These are phyloP conservation scores for Tetramorium simillimum DNA, from an alignment of 1,140 invertebrate species.

Conservation along the genomic window DNA sequence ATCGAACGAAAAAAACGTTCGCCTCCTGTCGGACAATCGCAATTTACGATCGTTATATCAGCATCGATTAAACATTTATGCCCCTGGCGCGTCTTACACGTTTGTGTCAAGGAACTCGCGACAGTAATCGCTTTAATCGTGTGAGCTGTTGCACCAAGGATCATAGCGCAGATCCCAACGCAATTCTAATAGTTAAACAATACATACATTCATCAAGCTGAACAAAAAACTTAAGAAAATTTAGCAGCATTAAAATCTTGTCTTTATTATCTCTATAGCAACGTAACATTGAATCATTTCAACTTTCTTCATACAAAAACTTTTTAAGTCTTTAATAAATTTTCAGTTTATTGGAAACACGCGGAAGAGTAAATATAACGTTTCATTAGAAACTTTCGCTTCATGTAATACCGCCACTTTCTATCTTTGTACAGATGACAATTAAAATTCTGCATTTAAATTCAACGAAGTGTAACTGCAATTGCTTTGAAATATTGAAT, in stretches of 20 bases:
- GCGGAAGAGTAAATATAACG: neutral
- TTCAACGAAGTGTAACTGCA: neutral
- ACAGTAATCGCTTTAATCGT: constrained; percentile 52
- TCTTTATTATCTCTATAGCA: neutral
- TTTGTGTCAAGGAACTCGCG: constrained; percentile 66
- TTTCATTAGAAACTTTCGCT: neutral
- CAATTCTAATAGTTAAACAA: neutral
- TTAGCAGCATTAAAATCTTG: neutral
- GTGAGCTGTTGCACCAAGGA: constrained; percentile 1
- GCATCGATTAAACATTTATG: constrained; percentile 69
- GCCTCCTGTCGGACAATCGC: constrained; percentile 20
- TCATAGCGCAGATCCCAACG: neutral
- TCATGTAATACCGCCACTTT: neutral
- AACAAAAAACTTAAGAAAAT: neutral
- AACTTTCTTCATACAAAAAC: neutral
- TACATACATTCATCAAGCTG: neutral
- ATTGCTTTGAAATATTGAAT: neutral
- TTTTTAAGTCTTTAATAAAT: neutral
- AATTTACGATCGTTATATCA: constrained; percentile 70
- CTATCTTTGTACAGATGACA: neutral
- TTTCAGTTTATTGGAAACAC: neutral
- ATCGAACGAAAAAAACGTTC: constrained; percentile 11
- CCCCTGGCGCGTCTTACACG: constrained; percentile 37
- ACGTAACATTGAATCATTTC: neutral
- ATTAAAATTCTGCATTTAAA: neutral